Conservation (phyloP, 1,140 invertebrate genomes). For the Brachionus asplanchnoidis region DNA sequence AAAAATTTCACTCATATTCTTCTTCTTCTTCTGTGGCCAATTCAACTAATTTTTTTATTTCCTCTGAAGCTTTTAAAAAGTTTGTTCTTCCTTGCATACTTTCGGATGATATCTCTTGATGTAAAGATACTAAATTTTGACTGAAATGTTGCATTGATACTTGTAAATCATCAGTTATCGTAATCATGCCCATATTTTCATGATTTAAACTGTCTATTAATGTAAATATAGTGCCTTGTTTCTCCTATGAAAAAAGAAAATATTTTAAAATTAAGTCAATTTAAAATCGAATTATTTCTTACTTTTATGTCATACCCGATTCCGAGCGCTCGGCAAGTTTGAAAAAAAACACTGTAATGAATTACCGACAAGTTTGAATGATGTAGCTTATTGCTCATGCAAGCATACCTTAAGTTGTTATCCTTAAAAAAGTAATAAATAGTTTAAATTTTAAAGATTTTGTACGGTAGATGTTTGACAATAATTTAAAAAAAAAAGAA, state of each 20-base stretch:
- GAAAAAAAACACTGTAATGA: constrained; percentile 58
- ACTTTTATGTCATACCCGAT: constrained; percentile 58
- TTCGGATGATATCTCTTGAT: constrained; percentile 57
- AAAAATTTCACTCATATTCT: background rate
- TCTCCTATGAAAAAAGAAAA: constrained; percentile 50
- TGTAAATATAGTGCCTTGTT: constrained; percentile 55
- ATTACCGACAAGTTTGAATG: constrained; percentile 56
- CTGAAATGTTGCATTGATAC: constrained; percentile 54
- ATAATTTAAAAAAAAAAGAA: background rate
- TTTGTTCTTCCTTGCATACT: constrained; percentile 57
- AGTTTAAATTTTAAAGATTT: too few relatives aligned
- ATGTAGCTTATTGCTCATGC: constrained; percentile 52
- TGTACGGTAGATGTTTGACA: background rate
- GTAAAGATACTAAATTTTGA: constrained; percentile 53
- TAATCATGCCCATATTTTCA: constrained; percentile 56
- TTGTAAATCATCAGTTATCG: constrained; percentile 54
- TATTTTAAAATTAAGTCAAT: background rate
- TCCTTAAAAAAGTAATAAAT: background rate
- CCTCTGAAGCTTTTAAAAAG: constrained; percentile 54
- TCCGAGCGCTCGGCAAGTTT: constrained; percentile 57
- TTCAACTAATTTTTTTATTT: constrained; percentile 54
- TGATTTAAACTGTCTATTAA: constrained; percentile 55
- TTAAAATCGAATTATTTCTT: constrained; percentile 1
- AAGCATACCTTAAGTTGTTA: constrained; percentile 48
- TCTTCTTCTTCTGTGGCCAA: background rate